phyloP scores from a whole-genome alignment of 2,888 invertebrate genomes.

The Acanthosepion pharaonis region DNA sequence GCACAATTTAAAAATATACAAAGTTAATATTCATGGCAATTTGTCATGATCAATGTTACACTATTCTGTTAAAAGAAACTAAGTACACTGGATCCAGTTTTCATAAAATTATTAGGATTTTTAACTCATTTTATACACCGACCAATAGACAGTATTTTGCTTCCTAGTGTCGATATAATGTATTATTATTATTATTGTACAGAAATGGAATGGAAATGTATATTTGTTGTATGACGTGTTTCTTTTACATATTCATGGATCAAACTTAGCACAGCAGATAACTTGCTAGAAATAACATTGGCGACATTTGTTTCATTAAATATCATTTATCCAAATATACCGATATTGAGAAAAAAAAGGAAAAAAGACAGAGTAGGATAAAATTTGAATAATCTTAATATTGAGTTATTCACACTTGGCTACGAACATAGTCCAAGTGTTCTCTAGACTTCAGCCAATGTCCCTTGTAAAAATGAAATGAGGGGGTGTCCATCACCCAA shows the following conservation, averaged over 20 bases:
- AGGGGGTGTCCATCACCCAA: neutral
- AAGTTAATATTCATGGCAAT: too few species aligned
- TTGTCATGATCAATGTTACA: too few species aligned
- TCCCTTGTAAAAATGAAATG: neutral
- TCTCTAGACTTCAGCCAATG: neutral
- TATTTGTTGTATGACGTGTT: neutral
- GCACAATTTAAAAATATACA: too few species aligned
- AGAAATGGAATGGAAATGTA: neutral
- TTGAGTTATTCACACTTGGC: neutral
- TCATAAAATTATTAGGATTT: too few species aligned
- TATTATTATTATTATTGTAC: neutral
- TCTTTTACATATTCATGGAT: slow-evolving; percentile 4
- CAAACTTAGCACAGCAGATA: neutral
- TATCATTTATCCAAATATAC: neutral
- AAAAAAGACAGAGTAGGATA: neutral
- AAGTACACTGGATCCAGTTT: too few species aligned
- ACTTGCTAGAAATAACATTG: slow-evolving; percentile 33
- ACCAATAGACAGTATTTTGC: neutral
- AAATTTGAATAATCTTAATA: neutral
- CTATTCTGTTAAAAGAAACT: too few species aligned
- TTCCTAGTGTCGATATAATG: neutral
- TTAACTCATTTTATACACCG: too few species aligned
- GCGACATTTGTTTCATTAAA: neutral
- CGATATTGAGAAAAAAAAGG: neutral
- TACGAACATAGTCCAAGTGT: neutral